A percentile compares a stretch with the other conserved stretches of the same genome.
Evolutionary conservation across 2,113 vertebrate species (phyloP).

Genomic region (Manacus vitellinus): DNA sequence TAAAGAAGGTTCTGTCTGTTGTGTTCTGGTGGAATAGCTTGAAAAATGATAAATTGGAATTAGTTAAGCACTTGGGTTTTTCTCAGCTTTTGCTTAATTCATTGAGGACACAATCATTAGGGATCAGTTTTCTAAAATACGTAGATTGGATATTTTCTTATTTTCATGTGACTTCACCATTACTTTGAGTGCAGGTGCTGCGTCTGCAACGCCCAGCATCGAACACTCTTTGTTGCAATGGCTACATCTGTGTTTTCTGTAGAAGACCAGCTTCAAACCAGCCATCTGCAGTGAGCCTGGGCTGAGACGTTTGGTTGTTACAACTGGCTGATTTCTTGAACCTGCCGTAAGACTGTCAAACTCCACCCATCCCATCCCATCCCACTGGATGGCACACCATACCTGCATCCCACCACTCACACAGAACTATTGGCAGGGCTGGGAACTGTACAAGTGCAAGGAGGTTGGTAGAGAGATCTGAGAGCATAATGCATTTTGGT

Average conservation of each 20-base stretch:
- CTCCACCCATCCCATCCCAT: background rate
- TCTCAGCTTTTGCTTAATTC: background rate
- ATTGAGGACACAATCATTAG: background rate
- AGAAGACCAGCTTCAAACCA: background rate
- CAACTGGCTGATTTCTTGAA: conserved; percentile 15
- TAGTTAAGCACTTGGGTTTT: background rate
- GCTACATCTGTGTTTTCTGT: background rate
- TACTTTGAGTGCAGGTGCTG: background rate
- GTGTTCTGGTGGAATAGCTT: background rate
- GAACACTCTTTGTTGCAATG: background rate
- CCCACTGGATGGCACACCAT: background rate
- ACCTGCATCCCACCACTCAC: background rate
- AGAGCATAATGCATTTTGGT: conserved; percentile 35
- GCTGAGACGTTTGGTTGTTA: background rate
- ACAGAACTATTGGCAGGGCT: background rate
- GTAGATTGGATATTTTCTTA: background rate
- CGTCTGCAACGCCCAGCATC: rapidly evolving
- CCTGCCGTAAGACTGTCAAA: background rate
- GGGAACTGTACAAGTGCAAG: background rate
- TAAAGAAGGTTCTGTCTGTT: background rate
- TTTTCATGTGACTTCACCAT: background rate
- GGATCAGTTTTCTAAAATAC: background rate
- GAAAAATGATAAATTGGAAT: background rate
- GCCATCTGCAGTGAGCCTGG: conserved; percentile 1
- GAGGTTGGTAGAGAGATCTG: background rate